Conservation (phyloP, 2,797 vertebrate genomes). For the Gorsachius magnificus region DNA sequence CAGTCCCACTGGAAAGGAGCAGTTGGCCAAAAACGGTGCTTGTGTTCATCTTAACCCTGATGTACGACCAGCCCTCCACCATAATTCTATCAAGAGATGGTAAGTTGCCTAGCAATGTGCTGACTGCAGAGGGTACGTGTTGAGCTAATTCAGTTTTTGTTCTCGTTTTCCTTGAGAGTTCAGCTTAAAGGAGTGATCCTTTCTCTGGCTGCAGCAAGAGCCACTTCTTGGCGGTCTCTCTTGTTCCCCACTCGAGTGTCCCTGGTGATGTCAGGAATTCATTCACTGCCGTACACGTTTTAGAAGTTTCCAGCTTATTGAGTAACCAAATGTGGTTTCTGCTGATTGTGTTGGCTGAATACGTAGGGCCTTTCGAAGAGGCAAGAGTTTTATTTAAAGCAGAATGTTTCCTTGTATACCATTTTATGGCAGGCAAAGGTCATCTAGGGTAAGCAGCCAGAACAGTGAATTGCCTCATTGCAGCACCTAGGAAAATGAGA, state of each 20-base stretch:
- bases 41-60: constrained; percentile 64
- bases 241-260: constrained; percentile 41
- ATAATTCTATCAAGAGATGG: constrained; percentile 65
- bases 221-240: constrained; percentile 32
- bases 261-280: constrained; percentile 56
- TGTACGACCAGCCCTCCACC: constrained; percentile 50
- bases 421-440: constrained; percentile 50
- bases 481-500: constrained; percentile 33
- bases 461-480: constrained; percentile 6
- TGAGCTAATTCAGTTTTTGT: constrained; percentile 61
- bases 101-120: constrained; percentile 70
- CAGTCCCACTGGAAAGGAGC: constrained; percentile 60
- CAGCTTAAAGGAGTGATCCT: constrained; percentile 48
- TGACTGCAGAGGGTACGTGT: constrained; percentile 52
- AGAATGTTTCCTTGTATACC: not conserved
- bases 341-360: constrained; percentile 65
- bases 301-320: constrained; percentile 61
- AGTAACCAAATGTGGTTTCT: constrained; percentile 56
- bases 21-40: constrained; percentile 61
- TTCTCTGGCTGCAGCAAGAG: not conserved
- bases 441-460: constrained; percentile 28
- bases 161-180: constrained; percentile 55
- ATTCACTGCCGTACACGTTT: constrained; percentile 25
- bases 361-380: constrained; percentile 34
- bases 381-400: constrained; percentile 49